A percentile compares a stretch with the other conserved stretches of the same genome.
Conservation (phyloP, 2,888 invertebrate genomes). For the Tetragnatha montana region DNA sequence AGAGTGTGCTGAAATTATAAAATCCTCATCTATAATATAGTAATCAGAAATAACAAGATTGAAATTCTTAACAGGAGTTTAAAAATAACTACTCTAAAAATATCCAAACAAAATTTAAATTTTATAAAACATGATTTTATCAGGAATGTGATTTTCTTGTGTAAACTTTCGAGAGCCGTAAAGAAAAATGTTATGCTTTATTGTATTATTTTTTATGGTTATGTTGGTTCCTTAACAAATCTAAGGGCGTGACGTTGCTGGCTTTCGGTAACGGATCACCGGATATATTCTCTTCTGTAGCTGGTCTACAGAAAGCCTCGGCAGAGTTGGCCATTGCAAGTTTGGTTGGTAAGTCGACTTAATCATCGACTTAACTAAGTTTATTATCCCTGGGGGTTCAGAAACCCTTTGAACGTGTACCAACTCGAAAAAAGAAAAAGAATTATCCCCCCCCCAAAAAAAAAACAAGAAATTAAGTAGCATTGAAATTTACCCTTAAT, state of each 20-base stretch:
- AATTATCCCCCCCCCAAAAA: no score
- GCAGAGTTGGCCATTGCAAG: slow-evolving; percentile 72
- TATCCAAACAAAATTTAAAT: no score
- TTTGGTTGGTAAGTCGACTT: slow-evolving; percentile 64
- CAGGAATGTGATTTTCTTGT: no score
- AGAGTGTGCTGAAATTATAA: no score
- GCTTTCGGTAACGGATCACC: slow-evolving; percentile 84
- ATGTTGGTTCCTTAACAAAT: slow-evolving; percentile 44
- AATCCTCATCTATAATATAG: no score
- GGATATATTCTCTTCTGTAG: slow-evolving; percentile 78
- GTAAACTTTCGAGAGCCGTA: background rate
- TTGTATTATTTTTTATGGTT: background rate
- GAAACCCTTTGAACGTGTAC: background rate
- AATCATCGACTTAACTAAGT: background rate
- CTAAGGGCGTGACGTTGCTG: slow-evolving; percentile 82
- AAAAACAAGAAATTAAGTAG: no score
- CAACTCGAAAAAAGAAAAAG: no score
- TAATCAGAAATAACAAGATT: no score
- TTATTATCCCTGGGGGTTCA: background rate
- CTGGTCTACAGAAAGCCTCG: slow-evolving; percentile 69
- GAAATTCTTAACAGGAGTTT: no score
- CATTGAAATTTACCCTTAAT: no score
- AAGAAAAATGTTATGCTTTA: background rate
- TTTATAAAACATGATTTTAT: no score
- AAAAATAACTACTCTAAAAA: no score